These are phyloP conservation scores for Galerucella calmariensis DNA, from an alignment of 2,888 invertebrate genomes.

Conservation along the genomic window DNA sequence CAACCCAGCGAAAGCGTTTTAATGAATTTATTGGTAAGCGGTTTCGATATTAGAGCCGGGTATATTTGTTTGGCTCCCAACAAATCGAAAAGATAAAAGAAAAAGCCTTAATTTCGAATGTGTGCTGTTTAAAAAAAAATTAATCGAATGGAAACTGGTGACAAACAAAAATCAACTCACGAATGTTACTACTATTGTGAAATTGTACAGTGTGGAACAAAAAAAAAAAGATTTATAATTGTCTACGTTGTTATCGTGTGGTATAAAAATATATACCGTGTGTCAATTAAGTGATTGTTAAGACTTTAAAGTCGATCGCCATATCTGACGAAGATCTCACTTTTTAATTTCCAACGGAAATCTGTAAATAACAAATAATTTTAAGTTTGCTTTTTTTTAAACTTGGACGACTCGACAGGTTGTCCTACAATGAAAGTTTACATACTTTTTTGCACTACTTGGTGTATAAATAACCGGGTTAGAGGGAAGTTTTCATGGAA, in stretches of 20 bases:
- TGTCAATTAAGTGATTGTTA: conserved; percentile 1
- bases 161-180: not conserved
- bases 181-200: not conserved
- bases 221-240: not conserved
- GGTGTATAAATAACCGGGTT: no score
- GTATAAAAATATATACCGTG: not conserved
- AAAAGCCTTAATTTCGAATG: conserved; percentile 25
- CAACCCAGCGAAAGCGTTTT: conserved; percentile 83
- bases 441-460: no score
- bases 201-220: not conserved
- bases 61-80: conserved; percentile 84
- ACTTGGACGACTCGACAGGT: not conserved
- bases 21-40: conserved; percentile 94
- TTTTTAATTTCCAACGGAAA: not conserved
- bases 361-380: conserved; percentile 4
- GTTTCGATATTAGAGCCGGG: conserved; percentile 93
- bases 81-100: conserved; percentile 58
- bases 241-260: not conserved
- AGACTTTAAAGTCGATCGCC: not conserved
- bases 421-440: no score
- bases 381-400: not conserved
- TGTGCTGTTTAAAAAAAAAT: conserved; percentile 8
- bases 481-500: no score
- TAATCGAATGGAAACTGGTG: not conserved
- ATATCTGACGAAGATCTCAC: not conserved